Conservation (phyloP, 2,797 vertebrate genomes). For the Leucoraja ocellata region DNA sequence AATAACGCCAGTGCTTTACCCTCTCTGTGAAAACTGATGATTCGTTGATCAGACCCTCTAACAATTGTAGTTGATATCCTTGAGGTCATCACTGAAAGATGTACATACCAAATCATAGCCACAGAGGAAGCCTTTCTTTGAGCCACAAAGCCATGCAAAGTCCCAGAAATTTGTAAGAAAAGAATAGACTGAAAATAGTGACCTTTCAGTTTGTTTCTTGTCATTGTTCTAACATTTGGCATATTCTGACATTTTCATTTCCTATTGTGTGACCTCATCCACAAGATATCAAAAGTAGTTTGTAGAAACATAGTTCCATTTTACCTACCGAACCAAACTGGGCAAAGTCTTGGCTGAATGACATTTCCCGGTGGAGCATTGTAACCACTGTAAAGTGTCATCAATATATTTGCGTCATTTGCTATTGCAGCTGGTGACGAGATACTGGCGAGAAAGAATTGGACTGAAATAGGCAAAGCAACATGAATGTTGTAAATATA, state of each 20-base stretch:
- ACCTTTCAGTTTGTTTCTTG: background rate
- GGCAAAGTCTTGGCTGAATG: background rate
- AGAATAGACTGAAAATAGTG: background rate
- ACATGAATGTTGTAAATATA: background rate
- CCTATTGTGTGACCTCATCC: background rate
- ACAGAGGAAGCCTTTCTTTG: background rate
- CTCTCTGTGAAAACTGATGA: background rate
- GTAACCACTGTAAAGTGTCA: background rate
- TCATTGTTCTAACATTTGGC: background rate
- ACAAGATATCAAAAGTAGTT: background rate
- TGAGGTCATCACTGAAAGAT: background rate
- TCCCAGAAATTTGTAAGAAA: background rate
- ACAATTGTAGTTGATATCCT: background rate
- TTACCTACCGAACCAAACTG: background rate
- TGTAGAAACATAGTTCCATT: background rate
- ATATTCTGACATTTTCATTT: background rate
- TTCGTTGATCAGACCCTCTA: background rate
- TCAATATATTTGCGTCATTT: background rate
- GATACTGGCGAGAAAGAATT: background rate
- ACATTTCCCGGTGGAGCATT: background rate
- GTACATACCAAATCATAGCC: background rate
- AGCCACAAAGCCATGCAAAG: background rate
- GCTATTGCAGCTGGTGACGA: background rate
- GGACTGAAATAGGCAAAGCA: background rate
- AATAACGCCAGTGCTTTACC: background rate